Percentiles rank a stretch among this genome's conserved stretches.
Evolutionary conservation across 2,888 invertebrate genomes (phyloP).

Genomic region (Chydorus sphaericus): DNA sequence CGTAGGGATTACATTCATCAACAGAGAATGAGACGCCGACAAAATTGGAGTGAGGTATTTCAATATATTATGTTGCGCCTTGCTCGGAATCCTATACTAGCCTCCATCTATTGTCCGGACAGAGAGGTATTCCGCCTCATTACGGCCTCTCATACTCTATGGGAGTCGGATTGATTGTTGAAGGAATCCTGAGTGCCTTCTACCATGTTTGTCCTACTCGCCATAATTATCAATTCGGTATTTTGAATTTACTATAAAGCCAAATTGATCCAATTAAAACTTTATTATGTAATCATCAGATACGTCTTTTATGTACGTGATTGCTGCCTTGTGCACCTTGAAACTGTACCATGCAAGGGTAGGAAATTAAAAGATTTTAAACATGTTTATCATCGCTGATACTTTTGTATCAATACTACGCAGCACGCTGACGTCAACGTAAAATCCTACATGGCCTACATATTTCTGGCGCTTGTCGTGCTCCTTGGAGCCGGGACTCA

Average conservation of each 20-base stretch:
- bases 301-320: slow-evolving; percentile 8
- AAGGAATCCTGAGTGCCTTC: slow-evolving; percentile 4
- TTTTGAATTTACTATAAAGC: not conserved
- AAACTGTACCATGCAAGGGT: slow-evolving; percentile 6
- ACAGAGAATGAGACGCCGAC: not conserved
- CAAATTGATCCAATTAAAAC: not conserved
- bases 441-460: not conserved
- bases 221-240: slow-evolving; percentile 7
- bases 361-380: too few species aligned
- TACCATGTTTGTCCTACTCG: slow-evolving; percentile 7
- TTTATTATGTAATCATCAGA: not conserved
- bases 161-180: slow-evolving; percentile 6
- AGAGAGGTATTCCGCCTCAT: slow-evolving; percentile 3
- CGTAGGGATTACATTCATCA: not conserved
- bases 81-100: too few species aligned
- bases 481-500: not conserved
- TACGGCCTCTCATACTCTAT: slow-evolving; percentile 9
- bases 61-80: not conserved
- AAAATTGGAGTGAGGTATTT: too few species aligned
- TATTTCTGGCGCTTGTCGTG: not conserved
- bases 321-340: slow-evolving; percentile 5
- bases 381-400: too few species aligned
- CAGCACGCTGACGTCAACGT: not conserved
- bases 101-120: not conserved
- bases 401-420: too few species aligned